Evolutionary conservation across 92 coral and sea anemone species (phyloP), one percentile per base, ranked within the genome.

Genomic region (Parazoanthus atlanticus): DNA sequence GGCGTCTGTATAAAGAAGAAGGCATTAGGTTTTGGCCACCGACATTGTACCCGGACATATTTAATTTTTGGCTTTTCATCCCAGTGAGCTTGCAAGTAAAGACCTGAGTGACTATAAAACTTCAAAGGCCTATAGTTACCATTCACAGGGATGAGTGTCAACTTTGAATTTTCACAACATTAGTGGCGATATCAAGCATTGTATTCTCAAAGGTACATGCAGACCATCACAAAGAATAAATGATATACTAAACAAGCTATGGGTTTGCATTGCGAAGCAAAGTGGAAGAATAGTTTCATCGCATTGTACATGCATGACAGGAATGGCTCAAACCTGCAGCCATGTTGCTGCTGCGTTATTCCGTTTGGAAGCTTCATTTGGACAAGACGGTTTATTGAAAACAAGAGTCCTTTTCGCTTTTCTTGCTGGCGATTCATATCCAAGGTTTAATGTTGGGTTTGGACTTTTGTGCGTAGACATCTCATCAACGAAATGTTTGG

Each of bases 261-360:
- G 84, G 91, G 30, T 88, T 82, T 89, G 88, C 74, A 85, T 89
- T 74, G 78, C 25, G 30, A 89, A 89, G 88, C 80, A 89, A 12
- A 82, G 54, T 41, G 91, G 91, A 21, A 89, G 73, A 80, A 89
- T 82, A 82, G 74, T 71, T 52, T 74, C 82, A 46, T 38, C 88
- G 72, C 91, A 89, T 49, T 82, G 91, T 82, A 89, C 91, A 46
- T 89, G 91, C 23, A 89, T 89, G 84, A 84, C 91, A 82, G 91
- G 91, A 34, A 89, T 89, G 91, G 69, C 91, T 82, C 82, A 82
- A 89, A 89, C 91, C 38, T 89, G 91, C 86, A 89, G 74, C 85
- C 91, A 82, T 58, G 81, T 82, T 66, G 91, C 91, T 79, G 91
- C 88, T 81, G 47, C 91, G 67, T 79, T 82, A 30, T 82, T 89